phyloP scores from a whole-genome alignment of 2,113 vertebrate species.

The Aphyosemion australe region DNA sequence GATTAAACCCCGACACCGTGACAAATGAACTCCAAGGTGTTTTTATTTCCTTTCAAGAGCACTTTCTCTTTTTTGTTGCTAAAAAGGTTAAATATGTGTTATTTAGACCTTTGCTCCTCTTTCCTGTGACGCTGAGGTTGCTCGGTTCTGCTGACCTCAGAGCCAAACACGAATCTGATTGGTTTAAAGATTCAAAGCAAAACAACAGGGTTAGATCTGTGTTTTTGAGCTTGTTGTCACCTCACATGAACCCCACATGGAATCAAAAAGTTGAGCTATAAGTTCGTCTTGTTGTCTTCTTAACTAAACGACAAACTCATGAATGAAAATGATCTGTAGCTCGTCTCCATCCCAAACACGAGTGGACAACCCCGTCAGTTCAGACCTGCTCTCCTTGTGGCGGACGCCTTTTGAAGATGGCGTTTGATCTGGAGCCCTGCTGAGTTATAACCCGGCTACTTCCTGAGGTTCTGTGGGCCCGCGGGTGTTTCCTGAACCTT shows the following conservation, averaged over 20 bases:
- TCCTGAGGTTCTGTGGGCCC: conserved; percentile 12
- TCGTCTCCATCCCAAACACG: conserved; percentile 25
- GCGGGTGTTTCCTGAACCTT: conserved; percentile 32
- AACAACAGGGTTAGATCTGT: no score
- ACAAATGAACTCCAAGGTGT: no score
- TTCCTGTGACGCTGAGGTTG: no score
- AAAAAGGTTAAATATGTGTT: no score
- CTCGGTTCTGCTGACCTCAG: no score
- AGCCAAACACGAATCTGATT: no score
- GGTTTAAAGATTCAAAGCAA: not conserved
- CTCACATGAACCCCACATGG: not conserved
- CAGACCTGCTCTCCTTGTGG: conserved; percentile 12
- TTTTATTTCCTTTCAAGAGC: no score
- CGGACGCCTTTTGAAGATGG: conserved; percentile 48
- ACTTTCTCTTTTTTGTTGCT: no score
- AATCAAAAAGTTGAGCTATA: not conserved
- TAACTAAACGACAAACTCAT: not conserved
- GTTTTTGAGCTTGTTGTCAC: not conserved
- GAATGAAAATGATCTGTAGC: conserved; percentile 11
- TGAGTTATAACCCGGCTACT: conserved; percentile 14
- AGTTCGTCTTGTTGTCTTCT: not conserved
- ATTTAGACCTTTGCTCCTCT: no score
- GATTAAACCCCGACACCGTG: no score
- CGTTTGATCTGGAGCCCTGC: conserved; percentile 54
- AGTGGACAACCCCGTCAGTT: conserved; percentile 26